Evolutionary conservation across 2,797 vertebrate genomes (phyloP).

Genomic region (Sphenodon punctatus): DNA sequence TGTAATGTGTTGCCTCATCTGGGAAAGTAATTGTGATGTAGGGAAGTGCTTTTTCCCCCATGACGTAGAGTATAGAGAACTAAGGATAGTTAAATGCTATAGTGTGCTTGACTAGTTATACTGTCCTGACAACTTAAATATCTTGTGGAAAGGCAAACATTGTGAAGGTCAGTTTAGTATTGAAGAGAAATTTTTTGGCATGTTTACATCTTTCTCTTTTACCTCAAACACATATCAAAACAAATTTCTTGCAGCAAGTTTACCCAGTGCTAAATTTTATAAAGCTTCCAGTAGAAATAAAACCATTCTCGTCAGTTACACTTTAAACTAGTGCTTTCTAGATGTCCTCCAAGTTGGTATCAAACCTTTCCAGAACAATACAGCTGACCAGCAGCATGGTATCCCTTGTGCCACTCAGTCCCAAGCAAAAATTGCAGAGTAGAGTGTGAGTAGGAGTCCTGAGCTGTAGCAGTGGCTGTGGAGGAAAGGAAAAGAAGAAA

Average conservation of each 20-base stretch:
- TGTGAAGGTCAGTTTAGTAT: neutral
- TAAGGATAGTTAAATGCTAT: neutral
- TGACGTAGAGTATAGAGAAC: constrained; percentile 24
- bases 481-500: neutral
- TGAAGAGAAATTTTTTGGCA: neutral
- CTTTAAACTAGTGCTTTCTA: neutral
- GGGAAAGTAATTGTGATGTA: constrained; percentile 13
- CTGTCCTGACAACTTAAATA: neutral
- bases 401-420: neutral
- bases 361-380: neutral
- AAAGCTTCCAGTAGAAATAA: neutral
- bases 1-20: constrained; percentile 41
- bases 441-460: neutral
- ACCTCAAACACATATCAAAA: neutral
- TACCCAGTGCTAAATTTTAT: neutral
- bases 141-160: neutral
- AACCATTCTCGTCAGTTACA: neutral
- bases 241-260: neutral
- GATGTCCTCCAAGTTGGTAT: neutral
- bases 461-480: too few species aligned
- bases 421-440: neutral
- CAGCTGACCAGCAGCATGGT: neutral
- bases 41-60: constrained; percentile 22
- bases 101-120: neutral
- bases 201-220: neutral